Evolutionary conservation across 2,888 invertebrate species (phyloP).

Genomic region (Ophioninae sp.): DNA sequence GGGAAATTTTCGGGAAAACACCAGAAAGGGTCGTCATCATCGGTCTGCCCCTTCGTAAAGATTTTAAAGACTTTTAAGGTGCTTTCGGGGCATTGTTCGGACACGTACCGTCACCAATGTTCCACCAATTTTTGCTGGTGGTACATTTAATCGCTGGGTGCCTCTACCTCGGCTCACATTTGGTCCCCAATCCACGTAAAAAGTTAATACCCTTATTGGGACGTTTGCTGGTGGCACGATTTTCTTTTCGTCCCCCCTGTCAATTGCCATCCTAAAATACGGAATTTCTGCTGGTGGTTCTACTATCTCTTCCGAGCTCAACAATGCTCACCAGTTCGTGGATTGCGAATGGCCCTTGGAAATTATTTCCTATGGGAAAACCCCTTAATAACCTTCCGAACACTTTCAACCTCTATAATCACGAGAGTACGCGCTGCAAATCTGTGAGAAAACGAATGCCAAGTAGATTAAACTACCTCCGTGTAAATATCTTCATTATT

Average conservation of each 20-base stretch:
- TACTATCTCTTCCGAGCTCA: slow-evolving; percentile 59
- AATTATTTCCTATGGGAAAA: slow-evolving; percentile 36
- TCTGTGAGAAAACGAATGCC: slow-evolving; percentile 26
- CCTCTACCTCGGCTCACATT: background rate
- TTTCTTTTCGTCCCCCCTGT: slow-evolving; percentile 33
- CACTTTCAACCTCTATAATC: slow-evolving; percentile 15
- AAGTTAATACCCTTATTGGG: slow-evolving; percentile 46
- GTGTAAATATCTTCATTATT: background rate
- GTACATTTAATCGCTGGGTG: slow-evolving; percentile 60
- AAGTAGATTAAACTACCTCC: slow-evolving; percentile 42
- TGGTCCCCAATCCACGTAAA: background rate
- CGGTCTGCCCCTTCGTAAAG: slow-evolving; percentile 15
- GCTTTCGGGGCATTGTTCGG: slow-evolving; percentile 41
- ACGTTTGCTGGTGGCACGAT: slow-evolving; percentile 61
- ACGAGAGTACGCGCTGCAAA: slow-evolving; percentile 15
- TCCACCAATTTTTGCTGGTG: slow-evolving; percentile 67
- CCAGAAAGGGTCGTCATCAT: slow-evolving; percentile 60
- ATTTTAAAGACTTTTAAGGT: slow-evolving; percentile 32
- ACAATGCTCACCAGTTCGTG: slow-evolving; percentile 45
- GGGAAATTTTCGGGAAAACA: slow-evolving; percentile 53
- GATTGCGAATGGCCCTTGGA: slow-evolving; percentile 38
- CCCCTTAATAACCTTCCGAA: slow-evolving; percentile 38
- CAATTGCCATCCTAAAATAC: slow-evolving; percentile 36
- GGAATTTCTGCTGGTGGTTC: slow-evolving; percentile 66
- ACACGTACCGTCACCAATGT: slow-evolving; percentile 51